Evolutionary conservation across 2,113 vertebrate species (phyloP).

Genomic region (Herpailurus yagouaroundi): DNA sequence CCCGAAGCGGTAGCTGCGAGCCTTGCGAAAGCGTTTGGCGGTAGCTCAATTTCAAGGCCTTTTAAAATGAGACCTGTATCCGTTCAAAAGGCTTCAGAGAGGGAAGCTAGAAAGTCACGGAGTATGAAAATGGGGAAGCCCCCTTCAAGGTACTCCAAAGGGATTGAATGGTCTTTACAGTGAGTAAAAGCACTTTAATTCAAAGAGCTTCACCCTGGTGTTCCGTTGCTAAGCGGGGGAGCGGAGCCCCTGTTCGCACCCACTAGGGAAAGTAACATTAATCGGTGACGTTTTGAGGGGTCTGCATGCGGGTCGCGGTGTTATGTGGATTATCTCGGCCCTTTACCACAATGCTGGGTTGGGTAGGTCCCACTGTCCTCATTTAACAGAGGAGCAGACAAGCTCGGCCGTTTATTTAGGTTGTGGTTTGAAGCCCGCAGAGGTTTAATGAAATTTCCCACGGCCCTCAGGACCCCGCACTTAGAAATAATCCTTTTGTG

Average conservation of each 20-base stretch:
- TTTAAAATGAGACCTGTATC: background rate
- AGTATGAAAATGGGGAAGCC: too few species aligned
- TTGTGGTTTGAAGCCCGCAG: background rate
- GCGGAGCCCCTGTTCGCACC: rapidly evolving
- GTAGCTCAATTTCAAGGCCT: background rate
- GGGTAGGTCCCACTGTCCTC: background rate
- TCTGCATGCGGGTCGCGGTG: background rate
- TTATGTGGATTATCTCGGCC: rapidly evolving
- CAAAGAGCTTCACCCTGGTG: background rate
- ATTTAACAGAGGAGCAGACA: background rate
- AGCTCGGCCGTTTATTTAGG: background rate
- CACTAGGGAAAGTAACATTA: background rate
- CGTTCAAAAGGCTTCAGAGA: background rate
- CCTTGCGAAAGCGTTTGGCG: rapidly evolving
- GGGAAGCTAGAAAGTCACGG: background rate
- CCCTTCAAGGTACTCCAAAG: rapidly evolving
- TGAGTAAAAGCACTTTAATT: background rate
- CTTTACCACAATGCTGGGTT: rapidly evolving
- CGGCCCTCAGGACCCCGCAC: background rate
- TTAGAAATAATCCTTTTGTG: background rate
- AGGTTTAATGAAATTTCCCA: background rate
- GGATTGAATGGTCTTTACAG: background rate
- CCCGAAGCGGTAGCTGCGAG: rapidly evolving
- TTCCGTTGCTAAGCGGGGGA: background rate
- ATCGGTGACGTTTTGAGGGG: background rate